A percentile compares a stretch with the other conserved stretches of the same genome.
Evolutionary conservation across 2,888 invertebrate species (phyloP).

Genomic region (Pseudoips prasinana): DNA sequence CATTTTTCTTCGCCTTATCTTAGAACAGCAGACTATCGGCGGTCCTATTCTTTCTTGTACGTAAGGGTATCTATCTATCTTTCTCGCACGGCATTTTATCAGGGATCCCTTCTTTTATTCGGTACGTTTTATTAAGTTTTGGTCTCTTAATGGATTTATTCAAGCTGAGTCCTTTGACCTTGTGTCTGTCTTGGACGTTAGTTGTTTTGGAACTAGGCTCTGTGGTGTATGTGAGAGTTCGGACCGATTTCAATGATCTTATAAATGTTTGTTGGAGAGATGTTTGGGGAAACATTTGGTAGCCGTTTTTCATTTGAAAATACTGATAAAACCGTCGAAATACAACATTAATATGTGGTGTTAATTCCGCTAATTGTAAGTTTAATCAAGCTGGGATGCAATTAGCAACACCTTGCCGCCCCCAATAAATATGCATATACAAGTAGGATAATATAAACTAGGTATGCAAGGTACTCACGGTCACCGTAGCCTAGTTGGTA

Average conservation of each 20-base stretch:
- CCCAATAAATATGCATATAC: no score
- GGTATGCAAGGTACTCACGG: no score
- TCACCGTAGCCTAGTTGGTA: no score
- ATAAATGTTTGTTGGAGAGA: conserved; percentile 13
- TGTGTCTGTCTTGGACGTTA: conserved; percentile 45
- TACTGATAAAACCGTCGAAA: no score
- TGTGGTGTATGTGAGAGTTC: conserved; percentile 10
- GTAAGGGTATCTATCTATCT: conserved; percentile 32
- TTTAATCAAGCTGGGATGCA: no score
- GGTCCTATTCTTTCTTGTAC: conserved; percentile 36
- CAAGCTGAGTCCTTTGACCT: conserved; percentile 64
- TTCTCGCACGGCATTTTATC: conserved; percentile 55
- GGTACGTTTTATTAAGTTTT: conserved; percentile 76
- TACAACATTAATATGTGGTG: no score
- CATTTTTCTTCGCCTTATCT: conserved; percentile 80
- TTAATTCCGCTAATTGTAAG: no score
- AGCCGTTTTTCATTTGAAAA: no score
- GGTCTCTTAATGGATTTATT: conserved; percentile 74
- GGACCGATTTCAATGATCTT: conserved; percentile 7
- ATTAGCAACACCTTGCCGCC: no score
- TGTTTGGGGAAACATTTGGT: no score
- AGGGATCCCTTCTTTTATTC: conserved; percentile 54
- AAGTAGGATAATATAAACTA: no score
- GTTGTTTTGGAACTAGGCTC: conserved; percentile 16
- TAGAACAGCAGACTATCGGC: conserved; percentile 58